phyloP scores from a whole-genome alignment of 2,113 vertebrate species.

The Okapia johnstoni region DNA sequence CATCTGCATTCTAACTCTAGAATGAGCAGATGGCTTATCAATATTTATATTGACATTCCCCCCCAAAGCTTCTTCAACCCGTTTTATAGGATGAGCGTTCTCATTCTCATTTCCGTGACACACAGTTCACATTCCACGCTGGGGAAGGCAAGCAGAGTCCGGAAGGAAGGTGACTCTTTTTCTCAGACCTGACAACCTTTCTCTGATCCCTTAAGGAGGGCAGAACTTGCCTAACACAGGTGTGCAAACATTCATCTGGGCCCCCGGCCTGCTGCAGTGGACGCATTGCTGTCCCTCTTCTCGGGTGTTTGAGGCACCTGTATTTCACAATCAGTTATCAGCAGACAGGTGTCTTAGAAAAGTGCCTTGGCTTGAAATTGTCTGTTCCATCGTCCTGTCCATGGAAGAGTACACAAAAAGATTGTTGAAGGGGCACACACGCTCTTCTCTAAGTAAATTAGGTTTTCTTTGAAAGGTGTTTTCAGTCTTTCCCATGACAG shows the following conservation, averaged over 20 bases:
- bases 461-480: slow-evolving; percentile 50
- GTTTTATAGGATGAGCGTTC: background rate
- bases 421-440: slow-evolving; percentile 29
- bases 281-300: slow-evolving; percentile 19
- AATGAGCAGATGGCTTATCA: background rate
- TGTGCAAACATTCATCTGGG: background rate
- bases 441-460: slow-evolving; percentile 66
- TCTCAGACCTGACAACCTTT: background rate
- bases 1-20: background rate
- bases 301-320: slow-evolving; percentile 31
- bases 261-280: background rate
- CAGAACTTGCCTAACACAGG: slow-evolving; percentile 23
- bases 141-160: background rate
- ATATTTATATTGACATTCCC: background rate
- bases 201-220: background rate
- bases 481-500: slow-evolving; percentile 56
- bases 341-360: slow-evolving; percentile 68
- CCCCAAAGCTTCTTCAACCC: background rate
- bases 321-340: slow-evolving; percentile 66
- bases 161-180: background rate
- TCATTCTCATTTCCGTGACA: background rate
- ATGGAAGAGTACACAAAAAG: slow-evolving; percentile 51
- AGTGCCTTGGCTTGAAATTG: slow-evolving; percentile 57
- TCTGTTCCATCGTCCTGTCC: slow-evolving; percentile 70
- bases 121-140: background rate